These are phyloP conservation scores for Drosophila atripex DNA, from an alignment of 2,888 invertebrate species.

Conservation along the genomic window DNA sequence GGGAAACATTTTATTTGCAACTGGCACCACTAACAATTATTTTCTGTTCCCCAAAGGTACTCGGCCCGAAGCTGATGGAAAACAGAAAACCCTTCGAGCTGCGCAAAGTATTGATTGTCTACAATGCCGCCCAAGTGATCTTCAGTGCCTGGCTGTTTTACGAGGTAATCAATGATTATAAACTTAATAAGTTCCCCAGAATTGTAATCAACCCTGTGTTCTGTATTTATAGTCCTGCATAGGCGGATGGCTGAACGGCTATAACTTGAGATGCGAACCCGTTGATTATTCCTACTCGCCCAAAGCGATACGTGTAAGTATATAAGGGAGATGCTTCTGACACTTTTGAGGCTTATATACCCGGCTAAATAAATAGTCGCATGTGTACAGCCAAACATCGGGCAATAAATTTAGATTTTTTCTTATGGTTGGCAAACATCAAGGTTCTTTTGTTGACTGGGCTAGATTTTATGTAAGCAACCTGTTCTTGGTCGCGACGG, in stretches of 20 bases:
- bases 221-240: conserved; percentile 84
- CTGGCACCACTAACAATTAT: no score
- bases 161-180: conserved; percentile 81
- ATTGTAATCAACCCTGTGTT: conserved; percentile 15
- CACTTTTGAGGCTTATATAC: conserved; percentile 8
- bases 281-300: conserved; percentile 90
- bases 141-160: conserved; percentile 85
- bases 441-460: conserved; percentile 57
- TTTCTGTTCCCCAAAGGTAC: conserved; percentile 83
- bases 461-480: conserved; percentile 66
- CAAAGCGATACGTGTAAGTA: conserved; percentile 88
- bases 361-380: background rate
- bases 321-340: background rate
- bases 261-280: conserved; percentile 91
- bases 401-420: conserved; percentile 21
- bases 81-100: conserved; percentile 93
- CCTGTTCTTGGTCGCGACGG: conserved; percentile 54
- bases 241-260: conserved; percentile 89
- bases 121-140: conserved; percentile 91
- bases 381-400: conserved; percentile 2
- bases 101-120: conserved; percentile 89
- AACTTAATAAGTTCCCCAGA: background rate
- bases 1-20: conserved; percentile 2
- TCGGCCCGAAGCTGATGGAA: conserved; percentile 93
- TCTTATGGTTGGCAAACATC: conserved; percentile 42